A percentile compares a stretch with the other conserved stretches of the same genome.
Conservation (phyloP, 2,797 vertebrate genomes). For the Threskiornis aethiopicus region DNA sequence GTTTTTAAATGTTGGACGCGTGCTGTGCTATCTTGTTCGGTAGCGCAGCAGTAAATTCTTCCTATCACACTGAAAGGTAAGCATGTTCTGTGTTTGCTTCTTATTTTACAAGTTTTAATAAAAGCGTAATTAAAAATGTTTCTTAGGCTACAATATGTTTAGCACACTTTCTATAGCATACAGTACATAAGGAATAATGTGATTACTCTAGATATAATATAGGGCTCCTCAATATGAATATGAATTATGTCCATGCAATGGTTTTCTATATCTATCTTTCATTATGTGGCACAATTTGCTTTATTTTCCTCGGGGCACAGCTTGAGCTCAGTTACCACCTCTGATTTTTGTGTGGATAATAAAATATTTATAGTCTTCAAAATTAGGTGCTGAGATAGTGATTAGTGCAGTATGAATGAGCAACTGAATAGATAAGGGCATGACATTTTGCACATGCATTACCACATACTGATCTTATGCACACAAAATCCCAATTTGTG, state of each 20-base stretch:
- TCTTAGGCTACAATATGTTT: neutral
- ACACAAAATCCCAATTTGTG: conserved; percentile 10
- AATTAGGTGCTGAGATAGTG: conserved; percentile 48
- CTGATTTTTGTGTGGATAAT: conserved; percentile 66
- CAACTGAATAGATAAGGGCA: conserved; percentile 39
- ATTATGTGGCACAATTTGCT: conserved; percentile 50
- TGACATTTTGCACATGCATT: conserved; percentile 54
- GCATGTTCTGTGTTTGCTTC: conserved; percentile 24
- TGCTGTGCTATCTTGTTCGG: conserved; percentile 33
- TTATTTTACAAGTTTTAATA: conserved; percentile 48
- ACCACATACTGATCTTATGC: neutral
- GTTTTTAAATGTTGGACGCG: conserved; percentile 28
- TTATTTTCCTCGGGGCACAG: conserved; percentile 56
- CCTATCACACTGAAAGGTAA: neutral
- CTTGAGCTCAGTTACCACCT: conserved; percentile 61
- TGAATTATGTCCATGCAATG: conserved; percentile 44
- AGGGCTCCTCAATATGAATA: conserved; percentile 32
- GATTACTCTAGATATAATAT: conserved; percentile 31
- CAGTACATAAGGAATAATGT: conserved; percentile 18
- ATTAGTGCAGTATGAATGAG: conserved; percentile 40
- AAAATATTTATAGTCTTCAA: conserved; percentile 65
- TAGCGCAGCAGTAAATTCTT: conserved; percentile 15
- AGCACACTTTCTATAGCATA: neutral
- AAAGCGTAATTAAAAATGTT: conserved; percentile 46
- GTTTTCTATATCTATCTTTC: conserved; percentile 50